Percentiles rank a stretch among this genome's conserved stretches.
phyloP scores from a whole-genome alignment of 2,888 invertebrate species.

The Lasioglossum leucozonium region DNA sequence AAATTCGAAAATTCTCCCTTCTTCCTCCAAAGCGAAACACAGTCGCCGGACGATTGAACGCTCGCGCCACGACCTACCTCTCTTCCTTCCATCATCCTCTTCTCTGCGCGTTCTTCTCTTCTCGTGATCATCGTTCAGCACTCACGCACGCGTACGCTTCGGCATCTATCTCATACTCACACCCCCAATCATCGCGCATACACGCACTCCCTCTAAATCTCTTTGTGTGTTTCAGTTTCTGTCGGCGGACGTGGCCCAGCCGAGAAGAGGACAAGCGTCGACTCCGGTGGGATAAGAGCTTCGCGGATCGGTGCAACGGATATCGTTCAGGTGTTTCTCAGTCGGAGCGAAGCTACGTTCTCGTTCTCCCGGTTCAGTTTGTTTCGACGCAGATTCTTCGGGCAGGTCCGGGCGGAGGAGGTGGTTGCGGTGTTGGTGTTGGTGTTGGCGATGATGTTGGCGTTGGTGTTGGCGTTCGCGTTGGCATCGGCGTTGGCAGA shows the following conservation, averaged over 20 bases:
- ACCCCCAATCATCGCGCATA: not conserved
- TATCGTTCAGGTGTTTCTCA: not conserved
- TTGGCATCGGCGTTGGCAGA: not conserved
- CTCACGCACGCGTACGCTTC: constrained; percentile 28
- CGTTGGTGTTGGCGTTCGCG: not conserved
- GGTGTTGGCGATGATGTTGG: not conserved
- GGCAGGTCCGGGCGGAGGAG: not conserved
- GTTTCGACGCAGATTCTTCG: not conserved
- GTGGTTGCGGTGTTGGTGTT: not conserved
- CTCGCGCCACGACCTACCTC: constrained; percentile 4
- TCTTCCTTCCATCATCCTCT: constrained; percentile 10
- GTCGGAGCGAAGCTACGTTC: not conserved
- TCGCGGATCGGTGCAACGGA: not conserved
- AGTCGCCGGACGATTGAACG: not conserved
- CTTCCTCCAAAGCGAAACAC: not conserved
- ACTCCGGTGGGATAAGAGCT: not conserved
- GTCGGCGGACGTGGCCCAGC: not conserved
- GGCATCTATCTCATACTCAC: not conserved
- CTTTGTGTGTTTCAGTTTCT: not conserved
- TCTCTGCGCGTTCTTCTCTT: not conserved
- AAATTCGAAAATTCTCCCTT: not conserved
- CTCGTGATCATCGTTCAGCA: constrained; percentile 7
- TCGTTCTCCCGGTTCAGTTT: constrained; percentile 4
- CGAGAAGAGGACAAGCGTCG: not conserved
- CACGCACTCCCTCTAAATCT: not conserved